These are phyloP conservation scores for Ovis canadensis DNA, from an alignment of 2,113 vertebrate species.

Conservation along the genomic window DNA sequence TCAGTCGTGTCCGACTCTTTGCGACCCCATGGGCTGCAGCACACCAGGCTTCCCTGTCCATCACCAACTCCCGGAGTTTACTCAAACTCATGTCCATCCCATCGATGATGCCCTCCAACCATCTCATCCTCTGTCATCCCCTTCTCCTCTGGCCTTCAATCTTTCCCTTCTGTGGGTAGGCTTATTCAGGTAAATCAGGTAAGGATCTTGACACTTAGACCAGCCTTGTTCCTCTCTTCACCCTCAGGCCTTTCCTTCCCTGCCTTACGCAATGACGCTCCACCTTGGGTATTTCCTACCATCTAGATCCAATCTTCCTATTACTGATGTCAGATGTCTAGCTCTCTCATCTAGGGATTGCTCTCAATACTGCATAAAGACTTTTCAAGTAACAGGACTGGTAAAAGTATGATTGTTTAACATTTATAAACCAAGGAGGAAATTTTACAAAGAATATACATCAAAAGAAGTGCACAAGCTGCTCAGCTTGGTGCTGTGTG, in stretches of 20 bases:
- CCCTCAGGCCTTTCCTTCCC: not conserved
- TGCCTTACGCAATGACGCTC: not conserved
- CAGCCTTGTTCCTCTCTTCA: not conserved
- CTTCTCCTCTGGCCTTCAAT: not conserved
- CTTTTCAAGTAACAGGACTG: not conserved
- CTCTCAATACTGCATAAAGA: not conserved
- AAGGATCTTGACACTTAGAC: not conserved
- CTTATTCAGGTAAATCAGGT: not conserved
- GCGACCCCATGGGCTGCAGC: not conserved
- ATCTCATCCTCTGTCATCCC: not conserved
- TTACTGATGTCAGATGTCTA: not conserved
- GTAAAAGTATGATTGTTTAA: not conserved
- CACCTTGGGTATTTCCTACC: not conserved
- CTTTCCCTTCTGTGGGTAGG: not conserved
- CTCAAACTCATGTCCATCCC: not conserved
- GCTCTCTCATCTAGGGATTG: not conserved
- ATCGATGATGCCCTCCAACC: not conserved
- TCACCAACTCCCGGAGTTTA: accelerated
- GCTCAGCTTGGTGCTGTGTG: not conserved
- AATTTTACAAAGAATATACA: not conserved
- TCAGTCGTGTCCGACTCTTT: not conserved
- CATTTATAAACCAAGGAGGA: not conserved
- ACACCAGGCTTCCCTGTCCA: not conserved
- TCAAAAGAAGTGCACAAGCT: not conserved
- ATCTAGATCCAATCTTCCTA: not conserved